These are phyloP conservation scores for Nyctibius grandis DNA, from an alignment of 2,797 vertebrate genomes.

Conservation along the genomic window DNA sequence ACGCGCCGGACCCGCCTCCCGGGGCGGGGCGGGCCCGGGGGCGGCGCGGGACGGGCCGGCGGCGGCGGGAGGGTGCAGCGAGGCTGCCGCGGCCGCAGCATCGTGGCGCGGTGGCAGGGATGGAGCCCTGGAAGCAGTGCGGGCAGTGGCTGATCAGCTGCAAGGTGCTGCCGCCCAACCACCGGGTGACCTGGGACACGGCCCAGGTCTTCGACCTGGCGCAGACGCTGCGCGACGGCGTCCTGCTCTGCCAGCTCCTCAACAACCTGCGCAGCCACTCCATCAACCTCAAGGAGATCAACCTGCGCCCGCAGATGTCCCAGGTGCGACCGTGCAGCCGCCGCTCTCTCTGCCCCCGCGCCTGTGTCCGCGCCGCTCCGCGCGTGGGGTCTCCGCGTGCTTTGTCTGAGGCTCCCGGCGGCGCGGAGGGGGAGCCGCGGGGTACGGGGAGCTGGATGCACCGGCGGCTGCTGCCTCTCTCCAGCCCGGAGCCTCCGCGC, in stretches of 20 bases:
- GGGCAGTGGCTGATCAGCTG: conserved; percentile 93
- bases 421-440: conserved; percentile 1
- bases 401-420: not conserved
- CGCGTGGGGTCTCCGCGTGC: not conserved
- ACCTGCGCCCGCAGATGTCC: conserved; percentile 95
- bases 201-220: conserved; percentile 96
- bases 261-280: conserved; percentile 89
- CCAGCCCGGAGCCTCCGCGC: not conserved
- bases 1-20: not conserved
- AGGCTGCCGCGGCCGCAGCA: not conserved
- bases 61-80: not conserved
- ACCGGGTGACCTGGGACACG: conserved; percentile 93
- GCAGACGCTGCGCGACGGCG: conserved; percentile 93
- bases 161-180: conserved; percentile 91
- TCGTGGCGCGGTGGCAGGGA: conserved; percentile 39
- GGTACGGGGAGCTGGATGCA: conserved; percentile 22
- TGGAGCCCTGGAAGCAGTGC: conserved; percentile 96
- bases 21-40: not conserved
- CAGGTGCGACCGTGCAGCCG: conserved; percentile 78
- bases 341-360: not conserved
- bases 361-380: not conserved
- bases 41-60: not conserved
- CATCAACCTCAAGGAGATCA: conserved; percentile 96
- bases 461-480: conserved; percentile 1
- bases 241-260: conserved; percentile 93